phyloP scores from a whole-genome alignment of 2,888 invertebrate species.

The Chloroclystis v-ata region DNA sequence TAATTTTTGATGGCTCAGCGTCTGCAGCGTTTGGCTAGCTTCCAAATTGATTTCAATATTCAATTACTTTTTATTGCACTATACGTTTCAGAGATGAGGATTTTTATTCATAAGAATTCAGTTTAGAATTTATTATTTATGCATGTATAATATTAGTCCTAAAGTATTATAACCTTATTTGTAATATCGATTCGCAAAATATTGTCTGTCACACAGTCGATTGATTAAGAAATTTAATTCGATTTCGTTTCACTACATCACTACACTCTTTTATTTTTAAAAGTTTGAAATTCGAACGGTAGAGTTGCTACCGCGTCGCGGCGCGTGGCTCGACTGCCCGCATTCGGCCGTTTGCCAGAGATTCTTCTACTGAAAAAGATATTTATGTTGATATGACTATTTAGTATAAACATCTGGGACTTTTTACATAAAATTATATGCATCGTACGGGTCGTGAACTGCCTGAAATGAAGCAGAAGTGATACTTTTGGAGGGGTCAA shows the following conservation, averaged over 20 bases:
- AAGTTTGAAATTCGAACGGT: slow-evolving; percentile 42
- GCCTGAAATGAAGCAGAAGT: not conserved
- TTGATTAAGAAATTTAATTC: slow-evolving; percentile 19
- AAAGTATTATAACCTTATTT: no score
- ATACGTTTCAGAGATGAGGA: slow-evolving; percentile 17
- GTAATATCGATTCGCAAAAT: slow-evolving; percentile 31
- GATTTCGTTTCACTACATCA: slow-evolving; percentile 23
- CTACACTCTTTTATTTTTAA: slow-evolving; percentile 25
- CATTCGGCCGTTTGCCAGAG: slow-evolving; percentile 69
- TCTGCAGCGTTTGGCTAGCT: slow-evolving; percentile 20
- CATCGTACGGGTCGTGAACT: not conserved
- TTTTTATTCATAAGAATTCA: slow-evolving; percentile 12
- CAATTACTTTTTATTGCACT: slow-evolving; percentile 21
- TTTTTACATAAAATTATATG: slow-evolving; percentile 5
- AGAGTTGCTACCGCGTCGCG: slow-evolving; percentile 53
- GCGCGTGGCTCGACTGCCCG: slow-evolving; percentile 66
- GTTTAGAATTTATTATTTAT: no score
- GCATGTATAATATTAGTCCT: no score
- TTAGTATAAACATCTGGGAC: slow-evolving; percentile 25
- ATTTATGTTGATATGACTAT: slow-evolving; percentile 68
- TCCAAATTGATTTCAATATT: slow-evolving; percentile 23
- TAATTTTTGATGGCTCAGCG: slow-evolving; percentile 11
- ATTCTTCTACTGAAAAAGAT: slow-evolving; percentile 68
- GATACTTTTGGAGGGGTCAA: no score
- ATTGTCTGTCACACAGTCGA: slow-evolving; percentile 21